Percentiles rank a stretch among this genome's conserved stretches.
phyloP scores from a whole-genome alignment of 2,888 invertebrate genomes.

The Chirona hameri region DNA sequence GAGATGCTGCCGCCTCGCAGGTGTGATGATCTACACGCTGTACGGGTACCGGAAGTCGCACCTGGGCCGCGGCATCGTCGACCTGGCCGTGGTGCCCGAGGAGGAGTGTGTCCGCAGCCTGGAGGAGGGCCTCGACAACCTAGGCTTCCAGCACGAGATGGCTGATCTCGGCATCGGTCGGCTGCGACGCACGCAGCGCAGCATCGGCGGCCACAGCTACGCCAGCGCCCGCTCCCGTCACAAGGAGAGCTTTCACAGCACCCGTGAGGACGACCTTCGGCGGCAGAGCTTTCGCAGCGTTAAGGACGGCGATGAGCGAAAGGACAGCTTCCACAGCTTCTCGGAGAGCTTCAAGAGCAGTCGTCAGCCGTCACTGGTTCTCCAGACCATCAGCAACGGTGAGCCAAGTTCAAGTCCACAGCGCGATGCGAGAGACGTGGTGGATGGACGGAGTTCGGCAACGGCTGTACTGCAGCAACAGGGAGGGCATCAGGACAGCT shows the following conservation, averaged over 20 bases:
- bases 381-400: neutral
- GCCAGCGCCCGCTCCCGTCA: slow-evolving; percentile 1
- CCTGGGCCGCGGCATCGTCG: slow-evolving; percentile 6
- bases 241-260: neutral
- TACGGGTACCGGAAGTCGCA: slow-evolving; percentile 1
- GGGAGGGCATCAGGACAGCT: neutral
- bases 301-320: neutral
- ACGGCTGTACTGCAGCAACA: neutral
- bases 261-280: neutral
- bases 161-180: neutral
- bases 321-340: neutral
- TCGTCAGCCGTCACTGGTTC: neutral
- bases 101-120: neutral
- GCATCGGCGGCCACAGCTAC: slow-evolving; percentile 8
- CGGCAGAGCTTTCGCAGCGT: neutral
- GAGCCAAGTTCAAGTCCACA: neutral
- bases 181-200: neutral
- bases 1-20: neutral
- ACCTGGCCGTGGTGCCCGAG: neutral
- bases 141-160: neutral
- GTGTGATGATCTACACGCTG: neutral
- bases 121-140: slow-evolving; percentile 4
- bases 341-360: neutral
- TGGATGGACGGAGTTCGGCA: neutral
- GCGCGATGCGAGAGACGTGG: neutral